Evolutionary conservation across 2,888 invertebrate genomes (phyloP).

Genomic region (Lamellibrachia satsuma): DNA sequence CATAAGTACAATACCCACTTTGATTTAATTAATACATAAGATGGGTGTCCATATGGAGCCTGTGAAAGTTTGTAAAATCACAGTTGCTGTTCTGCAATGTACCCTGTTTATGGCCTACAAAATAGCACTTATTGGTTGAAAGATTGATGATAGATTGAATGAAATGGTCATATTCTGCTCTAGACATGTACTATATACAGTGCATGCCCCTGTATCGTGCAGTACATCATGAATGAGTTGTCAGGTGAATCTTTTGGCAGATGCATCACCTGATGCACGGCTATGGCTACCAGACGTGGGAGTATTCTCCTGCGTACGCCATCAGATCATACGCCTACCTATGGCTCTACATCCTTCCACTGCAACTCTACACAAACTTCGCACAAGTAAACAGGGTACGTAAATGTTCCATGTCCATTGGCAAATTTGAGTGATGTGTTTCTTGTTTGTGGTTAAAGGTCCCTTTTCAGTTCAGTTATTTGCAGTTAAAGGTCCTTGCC

Average conservation of each 20-base stretch:
- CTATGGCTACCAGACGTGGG: slow-evolving; percentile 96
- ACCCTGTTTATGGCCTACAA: too few relatives aligned
- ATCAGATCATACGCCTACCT: slow-evolving; percentile 94
- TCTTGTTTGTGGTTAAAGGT: too few relatives aligned
- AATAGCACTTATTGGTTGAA: too few relatives aligned
- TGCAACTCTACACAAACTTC: slow-evolving; percentile 79
- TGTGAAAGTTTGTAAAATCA: too few relatives aligned
- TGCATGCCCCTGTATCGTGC: background rate
- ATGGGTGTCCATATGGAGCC: too few relatives aligned
- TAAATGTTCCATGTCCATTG: background rate
- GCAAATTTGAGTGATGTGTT: too few relatives aligned
- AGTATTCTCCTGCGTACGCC: slow-evolving; percentile 94
- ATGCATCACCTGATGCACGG: slow-evolving; percentile 84
- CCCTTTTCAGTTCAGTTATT: too few relatives aligned
- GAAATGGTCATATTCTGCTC: background rate
- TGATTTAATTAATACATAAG: too few relatives aligned
- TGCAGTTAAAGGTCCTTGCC: too few relatives aligned
- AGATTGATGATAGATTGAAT: too few relatives aligned
- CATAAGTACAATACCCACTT: too few relatives aligned
- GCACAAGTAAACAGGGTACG: slow-evolving; percentile 75
- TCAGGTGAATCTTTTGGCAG: slow-evolving; percentile 57
- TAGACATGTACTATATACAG: background rate
- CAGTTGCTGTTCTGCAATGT: too few relatives aligned
- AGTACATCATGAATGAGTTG: background rate
- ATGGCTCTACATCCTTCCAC: slow-evolving; percentile 87